Percentiles rank a stretch among this genome's conserved stretches.
These are phyloP conservation scores for Dipodomys ordii DNA, from an alignment of 2,113 vertebrate species.

Conservation along the genomic window DNA sequence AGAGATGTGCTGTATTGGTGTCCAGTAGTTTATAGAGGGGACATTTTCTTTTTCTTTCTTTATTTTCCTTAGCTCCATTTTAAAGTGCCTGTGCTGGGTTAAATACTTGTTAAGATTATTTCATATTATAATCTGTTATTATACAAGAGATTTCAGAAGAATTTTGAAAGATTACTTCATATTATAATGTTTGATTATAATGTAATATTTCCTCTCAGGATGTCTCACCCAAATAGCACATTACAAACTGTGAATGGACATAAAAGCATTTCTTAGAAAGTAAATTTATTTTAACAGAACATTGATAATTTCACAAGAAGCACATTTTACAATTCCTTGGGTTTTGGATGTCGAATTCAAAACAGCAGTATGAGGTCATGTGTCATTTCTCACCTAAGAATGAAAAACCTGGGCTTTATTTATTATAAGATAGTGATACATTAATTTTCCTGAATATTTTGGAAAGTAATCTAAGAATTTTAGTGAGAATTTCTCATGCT, in stretches of 20 bases:
- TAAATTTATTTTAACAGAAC: neutral
- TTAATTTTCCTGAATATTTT: neutral
- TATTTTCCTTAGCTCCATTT: neutral
- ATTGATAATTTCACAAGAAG: slow-evolving; percentile 25
- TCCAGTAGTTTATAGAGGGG: neutral
- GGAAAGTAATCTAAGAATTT: neutral
- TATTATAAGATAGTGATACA: neutral
- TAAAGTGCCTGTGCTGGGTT: neutral
- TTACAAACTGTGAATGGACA: neutral
- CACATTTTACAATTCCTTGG: neutral
- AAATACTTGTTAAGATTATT: neutral
- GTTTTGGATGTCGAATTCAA: neutral
- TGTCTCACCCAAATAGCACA: neutral
- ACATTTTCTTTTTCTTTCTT: neutral
- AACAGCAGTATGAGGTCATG: neutral
- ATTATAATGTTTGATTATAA: neutral
- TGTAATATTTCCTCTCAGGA: neutral
- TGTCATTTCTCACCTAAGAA: neutral
- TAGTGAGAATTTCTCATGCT: neutral
- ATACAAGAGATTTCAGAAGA: too few relatives aligned
- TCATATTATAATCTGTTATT: neutral
- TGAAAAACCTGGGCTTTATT: neutral
- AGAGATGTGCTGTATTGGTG: neutral
- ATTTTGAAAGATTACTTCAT: neutral
- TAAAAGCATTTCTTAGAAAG: neutral